Evolutionary conservation across 2,797 vertebrate genomes (phyloP).

Genomic region (Sphaeramia orbicularis): DNA sequence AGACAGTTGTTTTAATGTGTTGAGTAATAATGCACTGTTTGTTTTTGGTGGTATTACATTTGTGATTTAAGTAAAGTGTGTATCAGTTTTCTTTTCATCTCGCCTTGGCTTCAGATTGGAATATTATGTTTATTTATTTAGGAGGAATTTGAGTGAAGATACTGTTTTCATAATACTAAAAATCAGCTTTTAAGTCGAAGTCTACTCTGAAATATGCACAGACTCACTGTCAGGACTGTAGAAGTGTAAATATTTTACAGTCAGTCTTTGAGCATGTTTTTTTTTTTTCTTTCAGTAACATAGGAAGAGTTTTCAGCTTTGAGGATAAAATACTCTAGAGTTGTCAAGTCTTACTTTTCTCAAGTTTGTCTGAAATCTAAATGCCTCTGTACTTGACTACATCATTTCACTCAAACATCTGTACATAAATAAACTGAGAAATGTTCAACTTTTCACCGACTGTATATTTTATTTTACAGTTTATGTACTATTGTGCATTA

Average conservation of each 20-base stretch:
- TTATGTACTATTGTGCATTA: too few relatives aligned
- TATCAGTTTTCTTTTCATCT: conserved; percentile 16
- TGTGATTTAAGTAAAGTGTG: conserved; percentile 36
- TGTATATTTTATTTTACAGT: conserved; percentile 17
- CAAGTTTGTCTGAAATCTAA: conserved; percentile 60
- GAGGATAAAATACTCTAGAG: conserved; percentile 35
- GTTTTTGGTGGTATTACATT: conserved; percentile 53
- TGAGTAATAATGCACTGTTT: conserved; percentile 57
- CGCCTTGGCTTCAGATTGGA: conserved; percentile 44
- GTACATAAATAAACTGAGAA: conserved; percentile 79
- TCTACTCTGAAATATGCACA: conserved; percentile 52
- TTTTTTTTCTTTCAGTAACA: conserved; percentile 48
- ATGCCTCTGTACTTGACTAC: conserved; percentile 67
- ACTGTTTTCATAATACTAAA: conserved; percentile 27
- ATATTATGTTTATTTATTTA: conserved; percentile 66
- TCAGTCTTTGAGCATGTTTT: conserved; percentile 64
- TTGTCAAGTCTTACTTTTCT: conserved; percentile 46
- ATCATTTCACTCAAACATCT: conserved; percentile 65
- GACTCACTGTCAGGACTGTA: conserved; percentile 48
- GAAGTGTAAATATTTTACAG: conserved; percentile 71
- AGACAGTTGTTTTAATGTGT: conserved; percentile 25
- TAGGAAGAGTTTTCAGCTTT: conserved; percentile 13
- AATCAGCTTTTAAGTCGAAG: conserved; percentile 34
- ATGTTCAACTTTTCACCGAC: conserved; percentile 58
- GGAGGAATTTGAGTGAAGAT: conserved; percentile 39